phyloP scores from a whole-genome alignment of 2,888 invertebrate genomes.

The Raillietiella orientalis region DNA sequence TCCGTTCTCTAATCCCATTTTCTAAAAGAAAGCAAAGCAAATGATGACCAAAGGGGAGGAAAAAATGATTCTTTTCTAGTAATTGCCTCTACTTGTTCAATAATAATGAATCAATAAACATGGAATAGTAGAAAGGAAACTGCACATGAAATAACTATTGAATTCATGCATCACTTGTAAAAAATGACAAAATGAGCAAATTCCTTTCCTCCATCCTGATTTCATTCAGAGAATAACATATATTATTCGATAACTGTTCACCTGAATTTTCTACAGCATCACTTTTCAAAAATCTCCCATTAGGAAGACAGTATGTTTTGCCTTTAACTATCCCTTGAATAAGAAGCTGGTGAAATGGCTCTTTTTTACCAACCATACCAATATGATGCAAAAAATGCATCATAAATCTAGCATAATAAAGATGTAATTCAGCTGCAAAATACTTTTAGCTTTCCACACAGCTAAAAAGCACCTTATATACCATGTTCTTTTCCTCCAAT shows the following conservation, averaged over 20 bases:
- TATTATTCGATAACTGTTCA: too few relatives aligned
- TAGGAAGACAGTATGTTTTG: conserved; percentile 32
- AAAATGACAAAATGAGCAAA: too few relatives aligned
- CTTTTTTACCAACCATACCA: conserved; percentile 33
- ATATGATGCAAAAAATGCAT: conserved; percentile 58
- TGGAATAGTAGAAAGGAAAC: too few relatives aligned
- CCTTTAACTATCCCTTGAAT: conserved; percentile 93
- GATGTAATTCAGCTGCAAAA: conserved; percentile 45
- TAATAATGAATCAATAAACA: too few relatives aligned
- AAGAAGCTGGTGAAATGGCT: conserved; percentile 67
- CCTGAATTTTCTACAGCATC: too few relatives aligned
- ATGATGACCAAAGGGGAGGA: too few relatives aligned
- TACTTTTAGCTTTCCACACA: background rate
- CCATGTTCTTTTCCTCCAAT: conserved; percentile 91
- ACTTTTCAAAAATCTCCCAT: conserved; percentile 45
- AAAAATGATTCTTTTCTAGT: conserved; percentile 2
- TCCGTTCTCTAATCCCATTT: conserved; percentile 10
- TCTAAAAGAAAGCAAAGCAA: conserved; percentile 5
- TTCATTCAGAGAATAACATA: too few relatives aligned
- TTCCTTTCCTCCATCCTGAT: too few relatives aligned
- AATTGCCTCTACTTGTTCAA: too few relatives aligned
- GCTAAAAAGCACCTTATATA: too few relatives aligned
- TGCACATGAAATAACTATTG: too few relatives aligned
- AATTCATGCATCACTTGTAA: too few relatives aligned
- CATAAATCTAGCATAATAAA: conserved; percentile 87